Evolutionary conservation across 2,113 vertebrate species (phyloP).

Genomic region (Edolisoma coerulescens): DNA sequence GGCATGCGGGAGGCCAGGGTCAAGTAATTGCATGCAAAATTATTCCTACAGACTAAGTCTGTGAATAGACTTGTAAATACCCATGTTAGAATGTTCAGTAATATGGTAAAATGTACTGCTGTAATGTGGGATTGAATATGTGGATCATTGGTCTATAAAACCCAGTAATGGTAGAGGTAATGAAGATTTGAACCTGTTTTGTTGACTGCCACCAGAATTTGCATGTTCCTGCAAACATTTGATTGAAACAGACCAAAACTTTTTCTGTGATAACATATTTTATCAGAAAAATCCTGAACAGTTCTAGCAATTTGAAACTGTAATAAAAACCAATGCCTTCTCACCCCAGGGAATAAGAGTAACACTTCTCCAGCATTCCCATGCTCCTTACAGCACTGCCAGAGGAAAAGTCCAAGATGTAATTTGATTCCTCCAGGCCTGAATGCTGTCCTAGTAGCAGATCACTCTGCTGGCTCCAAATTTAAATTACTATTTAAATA

Average conservation of each 20-base stretch:
- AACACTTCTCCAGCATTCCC: neutral
- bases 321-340: neutral
- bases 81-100: neutral
- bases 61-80: neutral
- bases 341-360: neutral
- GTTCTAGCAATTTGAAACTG: neutral
- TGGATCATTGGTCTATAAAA: neutral
- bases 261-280: neutral
- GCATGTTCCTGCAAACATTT: neutral
- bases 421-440: neutral
- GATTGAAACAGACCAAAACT: neutral
- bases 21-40: neutral
- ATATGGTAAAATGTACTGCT: neutral
- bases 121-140: neutral
- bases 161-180: neutral
- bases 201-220: neutral
- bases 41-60: neutral
- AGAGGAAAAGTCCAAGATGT: neutral
- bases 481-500: constrained; percentile 11
- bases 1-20: neutral
- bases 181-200: neutral
- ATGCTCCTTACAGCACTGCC: neutral
- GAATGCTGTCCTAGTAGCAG: neutral
- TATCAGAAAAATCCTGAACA: neutral
- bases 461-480: neutral